Conservation (phyloP, 2,888 invertebrate species). For the Drosophila helvetica region DNA sequence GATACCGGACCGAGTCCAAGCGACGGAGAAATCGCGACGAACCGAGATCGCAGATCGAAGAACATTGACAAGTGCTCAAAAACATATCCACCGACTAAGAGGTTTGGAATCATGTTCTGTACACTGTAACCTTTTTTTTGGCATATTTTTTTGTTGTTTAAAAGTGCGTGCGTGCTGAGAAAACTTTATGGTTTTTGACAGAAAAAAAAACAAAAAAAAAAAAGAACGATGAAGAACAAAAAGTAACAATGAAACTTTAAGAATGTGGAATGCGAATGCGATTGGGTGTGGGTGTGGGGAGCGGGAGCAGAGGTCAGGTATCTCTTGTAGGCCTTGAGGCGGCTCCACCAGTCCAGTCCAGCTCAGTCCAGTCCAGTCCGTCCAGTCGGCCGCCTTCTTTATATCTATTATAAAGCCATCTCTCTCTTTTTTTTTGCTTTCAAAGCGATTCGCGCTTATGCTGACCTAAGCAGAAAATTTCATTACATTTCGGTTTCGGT, state of each 20-base stretch:
- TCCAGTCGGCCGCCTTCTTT: constrained; percentile 3
- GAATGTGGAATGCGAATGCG: not conserved
- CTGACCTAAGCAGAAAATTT: constrained; percentile 45
- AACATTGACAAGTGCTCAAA: constrained; percentile 6
- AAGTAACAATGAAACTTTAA: not conserved
- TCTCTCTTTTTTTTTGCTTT: constrained; percentile 27
- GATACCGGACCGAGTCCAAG: not conserved
- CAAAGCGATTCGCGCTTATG: constrained; percentile 21
- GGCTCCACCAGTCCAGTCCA: too few species aligned
- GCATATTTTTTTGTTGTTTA: constrained; percentile 23
- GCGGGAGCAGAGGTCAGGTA: constrained; percentile 10
- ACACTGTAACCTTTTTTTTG: constrained; percentile 9
- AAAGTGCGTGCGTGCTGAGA: constrained; percentile 42
- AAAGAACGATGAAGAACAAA: not conserved
- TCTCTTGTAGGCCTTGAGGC: not conserved
- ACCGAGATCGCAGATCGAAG: constrained; percentile 4
- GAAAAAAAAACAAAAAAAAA: not conserved
- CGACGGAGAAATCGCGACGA: not conserved
- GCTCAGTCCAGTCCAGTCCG: not conserved
- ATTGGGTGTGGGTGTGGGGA: too few species aligned
- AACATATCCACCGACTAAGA: constrained; percentile 13
- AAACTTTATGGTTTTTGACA: constrained; percentile 23
- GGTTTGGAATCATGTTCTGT: constrained; percentile 29
- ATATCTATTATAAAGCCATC: constrained; percentile 29
- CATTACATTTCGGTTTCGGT: constrained; percentile 18